Base-by-base conservation (phyloP, 2,113 vertebrate genomes). In the Ceratotherium simum region DNA sequence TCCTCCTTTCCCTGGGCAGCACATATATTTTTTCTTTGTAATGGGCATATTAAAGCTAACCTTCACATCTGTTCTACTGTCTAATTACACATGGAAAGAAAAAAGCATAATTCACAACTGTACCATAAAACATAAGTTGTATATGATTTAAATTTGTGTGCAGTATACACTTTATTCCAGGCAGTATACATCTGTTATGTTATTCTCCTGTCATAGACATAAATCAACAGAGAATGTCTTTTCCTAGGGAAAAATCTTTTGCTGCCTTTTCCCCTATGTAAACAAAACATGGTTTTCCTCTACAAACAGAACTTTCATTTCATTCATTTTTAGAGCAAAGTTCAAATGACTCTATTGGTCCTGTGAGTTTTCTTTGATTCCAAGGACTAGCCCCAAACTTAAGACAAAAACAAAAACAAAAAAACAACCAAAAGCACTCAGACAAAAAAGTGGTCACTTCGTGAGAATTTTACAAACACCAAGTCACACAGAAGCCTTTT, bases 141-240 rank as follows among this genome's bases (percentile, higher is more conserved):
- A 94, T 91, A 8, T 97, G n/a, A 86, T 92, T 98, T 98, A 98
- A 98, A 91, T 79, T 48, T 42, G 2, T 96, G 54, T 62, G 42
- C 12, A 54, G 31, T 83, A 33, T 97, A 21, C 31, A 90, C 29
- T 95, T 98, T 90, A 96, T 94, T 98, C 39, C 65, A 94, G 95
- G 13, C 73, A 84, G 2, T 93, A 95, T 95, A 33, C 33, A 91
- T 97, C 21, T 95, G 62, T 92, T 95, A 95, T 0, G 0, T 23
- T 95, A 94, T 97, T 73, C 70, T 98, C 90, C 4, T 81, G 18
- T 84, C 20, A 6, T 25, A 96, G 51, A 93, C 70, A 80, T 97
- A 88, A 95, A 92, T 97, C 90, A 98, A 90, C 20, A 90, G 48
- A 27, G 56, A 92, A 87, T 91, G 56, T 69, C 56, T 95, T 92